Base-by-base conservation (phyloP, 1,140 invertebrate genomes). In the Copidosoma floridanum region DNA sequence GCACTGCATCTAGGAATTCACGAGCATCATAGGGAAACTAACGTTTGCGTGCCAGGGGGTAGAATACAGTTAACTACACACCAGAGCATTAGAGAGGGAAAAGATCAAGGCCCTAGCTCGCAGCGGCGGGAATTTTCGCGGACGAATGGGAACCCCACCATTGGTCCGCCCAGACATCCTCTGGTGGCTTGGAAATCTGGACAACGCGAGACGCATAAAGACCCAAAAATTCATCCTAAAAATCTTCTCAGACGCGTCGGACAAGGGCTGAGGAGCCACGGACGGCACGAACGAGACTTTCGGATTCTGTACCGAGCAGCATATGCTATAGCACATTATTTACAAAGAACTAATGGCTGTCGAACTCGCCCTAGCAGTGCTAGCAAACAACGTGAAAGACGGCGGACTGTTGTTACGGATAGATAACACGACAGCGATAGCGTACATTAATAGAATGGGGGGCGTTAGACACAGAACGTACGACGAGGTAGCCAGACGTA, bases 1-100 rank as follows among this genome's bases (percentile, higher is more conserved):
- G 23, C 56, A 55, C 46, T 58, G 21, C 16, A 68, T 70, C 16
- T 29, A 57, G 46, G 50, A 68, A 37, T 64, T 67, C 29, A 64
- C 65, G 10, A 53, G 64, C 32, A 24, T 70, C 12, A 44, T 68
- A 20, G 70, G 70, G 2, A 41, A 26, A 20, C 50, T 71, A 46
- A 43, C 60, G 1, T 51, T 67, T 3, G 48, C 53, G n/a, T 72
- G 67, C 43, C 63, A 57, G 35, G 70, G 59, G 8, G 46, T 68
- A 0, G 12, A 23, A 6, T 70, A 69, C 32, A 63, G 65, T 0
- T 64, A 61, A 56, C n/a, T 70, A 26, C 67, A 68, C 47, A 70
- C 59, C 2, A 72, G 67, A 29, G 27, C 12, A 1, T 26, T 69
- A 12, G 67, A 69, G 55, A 51, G 51, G 48, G 35, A 52, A 23